These are phyloP conservation scores for Phoxinus phoxinus DNA, from an alignment of 2,113 vertebrate genomes.

Conservation along the genomic window DNA sequence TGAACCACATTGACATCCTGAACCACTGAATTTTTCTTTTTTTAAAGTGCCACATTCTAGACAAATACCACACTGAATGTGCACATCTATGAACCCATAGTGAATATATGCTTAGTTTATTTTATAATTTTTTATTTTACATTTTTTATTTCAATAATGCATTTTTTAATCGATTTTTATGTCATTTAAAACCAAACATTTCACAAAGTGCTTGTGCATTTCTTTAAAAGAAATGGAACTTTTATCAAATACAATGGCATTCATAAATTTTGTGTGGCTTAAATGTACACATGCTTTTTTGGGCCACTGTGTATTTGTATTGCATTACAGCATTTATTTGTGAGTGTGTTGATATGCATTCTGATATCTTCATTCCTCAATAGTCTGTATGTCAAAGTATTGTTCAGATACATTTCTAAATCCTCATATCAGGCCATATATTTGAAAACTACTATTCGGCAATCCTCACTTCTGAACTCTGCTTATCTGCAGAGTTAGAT, in stretches of 20 bases:
- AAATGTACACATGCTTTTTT: background rate
- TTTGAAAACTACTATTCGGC: background rate
- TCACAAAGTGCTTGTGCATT: background rate
- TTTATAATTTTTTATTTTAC: background rate
- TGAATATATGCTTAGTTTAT: background rate
- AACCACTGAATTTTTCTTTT: background rate
- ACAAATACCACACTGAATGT: background rate
- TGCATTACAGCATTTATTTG: background rate
- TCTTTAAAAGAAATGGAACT: background rate
- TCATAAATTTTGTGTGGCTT: background rate
- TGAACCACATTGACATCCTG: background rate
- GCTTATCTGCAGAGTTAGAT: conserved; percentile 4
- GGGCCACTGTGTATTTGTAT: background rate
- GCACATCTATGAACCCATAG: background rate
- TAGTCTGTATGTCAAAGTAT: background rate
- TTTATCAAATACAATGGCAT: background rate
- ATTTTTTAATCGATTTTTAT: background rate
- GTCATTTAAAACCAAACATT: background rate
- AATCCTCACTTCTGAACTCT: conserved; percentile 3
- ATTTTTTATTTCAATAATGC: too few species aligned
- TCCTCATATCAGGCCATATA: background rate
- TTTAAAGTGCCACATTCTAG: background rate
- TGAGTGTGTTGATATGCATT: background rate
- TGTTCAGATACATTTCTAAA: background rate
- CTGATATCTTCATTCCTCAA: background rate